Evolutionary conservation across 2,113 vertebrate species (phyloP).

Genomic region (Salvelinus sp.): DNA sequence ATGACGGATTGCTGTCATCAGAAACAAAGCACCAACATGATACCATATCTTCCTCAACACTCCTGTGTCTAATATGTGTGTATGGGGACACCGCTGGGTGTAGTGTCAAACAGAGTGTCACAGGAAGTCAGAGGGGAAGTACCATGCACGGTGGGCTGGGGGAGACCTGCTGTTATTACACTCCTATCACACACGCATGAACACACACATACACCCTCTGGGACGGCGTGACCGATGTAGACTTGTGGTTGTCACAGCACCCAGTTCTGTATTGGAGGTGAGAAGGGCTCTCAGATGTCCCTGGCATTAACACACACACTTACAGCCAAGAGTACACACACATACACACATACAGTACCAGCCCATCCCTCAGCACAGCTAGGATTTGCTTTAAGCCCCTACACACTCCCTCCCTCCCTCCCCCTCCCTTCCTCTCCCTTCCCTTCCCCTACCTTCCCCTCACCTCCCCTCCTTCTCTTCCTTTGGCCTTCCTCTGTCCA

Average conservation of each 20-base stretch:
- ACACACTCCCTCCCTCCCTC: not conserved
- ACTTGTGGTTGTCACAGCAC: not conserved
- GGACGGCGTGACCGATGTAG: not conserved
- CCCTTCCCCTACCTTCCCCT: too few species aligned
- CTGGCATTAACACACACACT: not conserved
- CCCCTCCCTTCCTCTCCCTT: not conserved
- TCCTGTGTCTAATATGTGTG: too few species aligned
- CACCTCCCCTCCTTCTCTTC: too few species aligned
- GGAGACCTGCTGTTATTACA: not conserved
- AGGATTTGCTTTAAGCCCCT: not conserved
- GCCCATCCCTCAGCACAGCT: not conserved
- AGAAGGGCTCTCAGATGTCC: not conserved
- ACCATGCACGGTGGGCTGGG: too few species aligned
- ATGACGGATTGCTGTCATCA: too few species aligned
- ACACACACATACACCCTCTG: not conserved
- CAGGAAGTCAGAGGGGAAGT: too few species aligned
- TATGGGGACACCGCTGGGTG: too few species aligned
- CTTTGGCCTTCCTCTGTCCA: too few species aligned
- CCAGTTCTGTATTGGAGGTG: not conserved
- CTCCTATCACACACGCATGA: not conserved
- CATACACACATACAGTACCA: not conserved
- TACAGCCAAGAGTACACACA: not conserved
- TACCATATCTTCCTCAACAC: too few species aligned
- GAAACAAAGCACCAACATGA: too few species aligned
- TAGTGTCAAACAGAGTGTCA: too few species aligned